Percentiles rank a stretch among this genome's conserved stretches.
Evolutionary conservation across 2,888 invertebrate genomes (phyloP).

Genomic region (Cloeon dipterum): DNA sequence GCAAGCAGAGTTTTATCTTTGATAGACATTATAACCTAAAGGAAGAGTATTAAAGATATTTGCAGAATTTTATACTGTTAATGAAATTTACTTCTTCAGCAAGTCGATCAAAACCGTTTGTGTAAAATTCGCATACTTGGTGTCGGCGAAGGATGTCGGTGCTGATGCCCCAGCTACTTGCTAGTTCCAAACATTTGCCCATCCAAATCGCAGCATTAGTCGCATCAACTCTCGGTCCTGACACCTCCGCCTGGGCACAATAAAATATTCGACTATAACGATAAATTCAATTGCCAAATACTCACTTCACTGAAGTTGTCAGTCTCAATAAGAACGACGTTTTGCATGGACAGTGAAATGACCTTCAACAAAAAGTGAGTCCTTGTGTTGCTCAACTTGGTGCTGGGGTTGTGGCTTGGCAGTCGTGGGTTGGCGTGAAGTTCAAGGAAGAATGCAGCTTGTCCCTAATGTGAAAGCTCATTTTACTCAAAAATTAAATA

Average conservation of each 20-base stretch:
- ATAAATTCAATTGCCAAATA: neutral
- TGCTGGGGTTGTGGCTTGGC: constrained; percentile 38
- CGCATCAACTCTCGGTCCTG: neutral
- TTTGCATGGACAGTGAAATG: constrained; percentile 48
- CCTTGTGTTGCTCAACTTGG: constrained; percentile 38
- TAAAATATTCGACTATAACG: neutral
- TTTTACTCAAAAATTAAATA: no score
- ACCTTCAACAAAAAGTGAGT: constrained; percentile 49
- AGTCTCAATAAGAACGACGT: constrained; percentile 21
- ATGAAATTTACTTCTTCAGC: constrained; percentile 28
- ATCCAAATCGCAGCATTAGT: constrained; percentile 36
- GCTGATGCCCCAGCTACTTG: constrained; percentile 55
- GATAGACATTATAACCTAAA: constrained; percentile 34
- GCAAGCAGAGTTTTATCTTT: constrained; percentile 45
- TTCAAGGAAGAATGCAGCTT: constrained; percentile 27
- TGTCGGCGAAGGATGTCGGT: constrained; percentile 47
- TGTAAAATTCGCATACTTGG: constrained; percentile 43
- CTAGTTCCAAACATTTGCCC: constrained; percentile 41
- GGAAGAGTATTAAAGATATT: neutral
- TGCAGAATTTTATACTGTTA: neutral
- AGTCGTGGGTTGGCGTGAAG: constrained; percentile 26
- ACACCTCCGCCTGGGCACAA: neutral
- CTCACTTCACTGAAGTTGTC: constrained; percentile 2
- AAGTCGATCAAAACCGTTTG: constrained; percentile 29
- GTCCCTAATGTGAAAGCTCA: constrained; percentile 12